These are phyloP conservation scores for Pterois miles DNA, from an alignment of 2,797 vertebrate species.

Conservation along the genomic window DNA sequence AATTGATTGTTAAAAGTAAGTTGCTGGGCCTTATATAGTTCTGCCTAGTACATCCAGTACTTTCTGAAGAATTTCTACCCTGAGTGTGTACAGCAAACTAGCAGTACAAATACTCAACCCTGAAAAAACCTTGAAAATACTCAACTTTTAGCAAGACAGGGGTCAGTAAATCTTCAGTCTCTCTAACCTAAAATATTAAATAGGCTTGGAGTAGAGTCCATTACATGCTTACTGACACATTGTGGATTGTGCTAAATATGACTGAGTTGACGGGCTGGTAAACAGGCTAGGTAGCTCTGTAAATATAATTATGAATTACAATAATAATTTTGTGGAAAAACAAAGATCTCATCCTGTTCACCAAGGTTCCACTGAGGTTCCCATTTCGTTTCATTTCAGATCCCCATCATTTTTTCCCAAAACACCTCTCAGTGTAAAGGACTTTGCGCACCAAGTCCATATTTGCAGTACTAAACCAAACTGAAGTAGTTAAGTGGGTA, in stretches of 20 bases:
- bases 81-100: background rate
- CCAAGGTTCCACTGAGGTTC: background rate
- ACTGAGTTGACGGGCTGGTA: background rate
- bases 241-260: too few relatives aligned
- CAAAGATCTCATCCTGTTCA: background rate
- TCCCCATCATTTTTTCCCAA: background rate
- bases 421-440: background rate
- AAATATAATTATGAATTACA: background rate
- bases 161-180: constrained; percentile 2
- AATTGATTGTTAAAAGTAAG: constrained; percentile 28
- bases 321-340: background rate
- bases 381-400: background rate
- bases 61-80: constrained; percentile 2
- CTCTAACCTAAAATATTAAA: background rate
- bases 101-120: background rate
- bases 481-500: too few relatives aligned
- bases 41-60: background rate
- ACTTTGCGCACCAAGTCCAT: background rate
- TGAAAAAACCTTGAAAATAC: too few relatives aligned
- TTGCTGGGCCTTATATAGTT: background rate
- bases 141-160: too few relatives aligned
- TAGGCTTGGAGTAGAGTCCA: background rate
- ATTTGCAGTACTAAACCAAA: background rate
- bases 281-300: background rate
- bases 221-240: background rate